Evolutionary conservation across 2,888 invertebrate genomes (phyloP).

Genomic region (Sinodicranocentrus sp.): DNA sequence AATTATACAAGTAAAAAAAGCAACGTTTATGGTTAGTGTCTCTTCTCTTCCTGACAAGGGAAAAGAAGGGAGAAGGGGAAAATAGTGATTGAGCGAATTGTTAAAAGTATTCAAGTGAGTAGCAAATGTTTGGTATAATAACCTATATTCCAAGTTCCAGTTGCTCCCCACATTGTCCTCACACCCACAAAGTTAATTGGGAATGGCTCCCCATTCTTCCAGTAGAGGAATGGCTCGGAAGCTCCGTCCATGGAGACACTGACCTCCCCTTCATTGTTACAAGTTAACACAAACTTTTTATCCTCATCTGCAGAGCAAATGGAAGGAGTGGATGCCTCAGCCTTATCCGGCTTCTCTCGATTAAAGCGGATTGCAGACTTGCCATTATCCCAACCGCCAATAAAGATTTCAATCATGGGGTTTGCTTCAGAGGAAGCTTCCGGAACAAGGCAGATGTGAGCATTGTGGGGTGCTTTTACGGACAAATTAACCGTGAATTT

Average conservation of each 20-base stretch:
- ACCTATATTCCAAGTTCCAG: slow-evolving; percentile 83
- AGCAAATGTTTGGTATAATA: background rate
- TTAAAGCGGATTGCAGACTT: slow-evolving; percentile 84
- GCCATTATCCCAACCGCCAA: slow-evolving; percentile 85
- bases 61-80: slow-evolving; percentile 29
- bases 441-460: slow-evolving; percentile 82
- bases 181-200: slow-evolving; percentile 83
- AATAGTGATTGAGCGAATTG: background rate
- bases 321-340: slow-evolving; percentile 82
- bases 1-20: slow-evolving; percentile 14
- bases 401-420: slow-evolving; percentile 84
- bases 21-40: slow-evolving; percentile 28
- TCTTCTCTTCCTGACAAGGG: background rate
- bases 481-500: slow-evolving; percentile 81
- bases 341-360: slow-evolving; percentile 84
- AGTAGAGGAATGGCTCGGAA: slow-evolving; percentile 80
- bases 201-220: slow-evolving; percentile 83
- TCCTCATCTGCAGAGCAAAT: slow-evolving; percentile 81
- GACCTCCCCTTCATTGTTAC: slow-evolving; percentile 79
- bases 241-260: slow-evolving; percentile 80
- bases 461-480: slow-evolving; percentile 83
- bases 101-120: background rate
- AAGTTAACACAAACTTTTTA: slow-evolving; percentile 75
- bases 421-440: slow-evolving; percentile 81
- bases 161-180: slow-evolving; percentile 84